These are phyloP conservation scores for Podabrus alpinus DNA, from an alignment of 2,888 invertebrate genomes.

Conservation along the genomic window DNA sequence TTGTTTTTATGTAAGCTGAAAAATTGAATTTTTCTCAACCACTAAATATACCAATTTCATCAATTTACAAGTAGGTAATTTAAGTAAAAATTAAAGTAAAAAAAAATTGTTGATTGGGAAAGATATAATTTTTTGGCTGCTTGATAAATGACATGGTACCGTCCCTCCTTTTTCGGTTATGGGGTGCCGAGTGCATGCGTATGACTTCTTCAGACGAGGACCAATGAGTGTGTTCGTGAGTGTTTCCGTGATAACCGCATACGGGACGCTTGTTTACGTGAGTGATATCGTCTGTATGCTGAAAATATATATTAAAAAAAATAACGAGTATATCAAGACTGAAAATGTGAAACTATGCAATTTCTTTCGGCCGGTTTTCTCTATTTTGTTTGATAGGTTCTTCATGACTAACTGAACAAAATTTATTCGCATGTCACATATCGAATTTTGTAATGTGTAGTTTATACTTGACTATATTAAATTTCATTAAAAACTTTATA, in stretches of 20 bases:
- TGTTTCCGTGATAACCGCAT: slow-evolving; percentile 40
- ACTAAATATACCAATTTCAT: slow-evolving; percentile 1
- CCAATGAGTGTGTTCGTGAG: slow-evolving; percentile 42
- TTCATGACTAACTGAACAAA: not conserved
- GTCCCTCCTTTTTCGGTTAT: slow-evolving; percentile 45
- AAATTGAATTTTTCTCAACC: slow-evolving; percentile 5
- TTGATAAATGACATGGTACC: slow-evolving; percentile 44
- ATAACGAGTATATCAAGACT: slow-evolving; percentile 47
- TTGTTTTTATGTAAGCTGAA: slow-evolving; percentile 10
- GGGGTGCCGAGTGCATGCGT: slow-evolving; percentile 50
- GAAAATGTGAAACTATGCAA: slow-evolving; percentile 40
- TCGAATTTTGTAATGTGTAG: slow-evolving; percentile 38
- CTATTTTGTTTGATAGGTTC: not conserved
- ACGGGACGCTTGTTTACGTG: slow-evolving; percentile 46
- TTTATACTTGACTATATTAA: slow-evolving; percentile 30
- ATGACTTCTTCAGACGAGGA: slow-evolving; percentile 35
- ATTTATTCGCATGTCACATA: slow-evolving; percentile 39
- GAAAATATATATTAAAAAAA: slow-evolving; percentile 39
- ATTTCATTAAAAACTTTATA: slow-evolving; percentile 25
- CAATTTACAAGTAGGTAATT: not conserved
- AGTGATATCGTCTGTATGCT: slow-evolving; percentile 33
- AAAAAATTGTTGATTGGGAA: slow-evolving; percentile 12
- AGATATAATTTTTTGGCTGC: slow-evolving; percentile 5
- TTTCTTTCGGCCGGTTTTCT: not conserved
- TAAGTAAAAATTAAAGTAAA: not conserved